Conservation (phyloP, 2,888 invertebrate genomes). For the Stictocephala bisonia region DNA sequence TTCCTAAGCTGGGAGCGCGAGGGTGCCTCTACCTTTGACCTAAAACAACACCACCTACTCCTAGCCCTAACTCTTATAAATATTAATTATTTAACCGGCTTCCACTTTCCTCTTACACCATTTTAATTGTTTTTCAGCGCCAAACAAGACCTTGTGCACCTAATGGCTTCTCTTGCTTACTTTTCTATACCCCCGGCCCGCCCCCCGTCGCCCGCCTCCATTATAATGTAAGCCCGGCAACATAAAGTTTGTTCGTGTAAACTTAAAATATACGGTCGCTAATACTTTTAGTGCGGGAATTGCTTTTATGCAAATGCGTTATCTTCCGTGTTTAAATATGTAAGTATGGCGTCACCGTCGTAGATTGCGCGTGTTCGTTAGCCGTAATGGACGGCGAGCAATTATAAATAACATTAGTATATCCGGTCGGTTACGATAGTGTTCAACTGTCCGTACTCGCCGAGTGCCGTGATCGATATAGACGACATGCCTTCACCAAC, state of each 20-base stretch:
- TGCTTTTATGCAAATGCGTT: constrained; percentile 38
- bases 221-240: constrained; percentile 33
- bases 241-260: constrained; percentile 37
- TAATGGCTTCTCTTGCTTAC: constrained; percentile 30
- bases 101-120: constrained; percentile 35
- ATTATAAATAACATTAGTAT: no score
- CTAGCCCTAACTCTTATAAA: constrained; percentile 31
- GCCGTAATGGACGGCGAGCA: no score
- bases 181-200: not conserved
- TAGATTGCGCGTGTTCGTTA: no score
- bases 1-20: constrained; percentile 35
- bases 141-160: constrained; percentile 30
- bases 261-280: constrained; percentile 40
- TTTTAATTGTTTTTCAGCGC: constrained; percentile 39
- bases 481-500: no score
- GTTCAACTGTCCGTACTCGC: no score
- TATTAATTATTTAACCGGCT: constrained; percentile 42
- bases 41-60: constrained; percentile 43
- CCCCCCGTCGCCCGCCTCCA: not conserved
- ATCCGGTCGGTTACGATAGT: no score
- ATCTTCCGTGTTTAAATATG: constrained; percentile 31
- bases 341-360: no score
- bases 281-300: constrained; percentile 35
- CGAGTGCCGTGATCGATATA: no score
- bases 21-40: constrained; percentile 39